These are phyloP conservation scores for Coreius guichenoti DNA, from an alignment of 2,797 vertebrate species.

Conservation along the genomic window DNA sequence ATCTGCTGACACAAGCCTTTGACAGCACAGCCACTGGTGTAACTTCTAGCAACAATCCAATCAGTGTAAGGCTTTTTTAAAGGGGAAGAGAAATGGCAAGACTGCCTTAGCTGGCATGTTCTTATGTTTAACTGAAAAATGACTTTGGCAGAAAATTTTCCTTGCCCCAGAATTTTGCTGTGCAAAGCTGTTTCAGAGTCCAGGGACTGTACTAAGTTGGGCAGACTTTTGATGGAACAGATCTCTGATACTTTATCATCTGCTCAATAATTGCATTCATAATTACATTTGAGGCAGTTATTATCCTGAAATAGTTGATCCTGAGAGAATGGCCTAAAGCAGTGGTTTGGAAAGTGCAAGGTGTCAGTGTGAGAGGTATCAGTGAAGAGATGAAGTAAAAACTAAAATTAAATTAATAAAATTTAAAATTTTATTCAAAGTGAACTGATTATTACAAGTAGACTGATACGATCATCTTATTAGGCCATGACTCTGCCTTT, in stretches of 20 bases:
- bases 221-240: conserved; percentile 27
- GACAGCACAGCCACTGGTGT: conserved; percentile 48
- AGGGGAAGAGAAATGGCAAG: conserved; percentile 34
- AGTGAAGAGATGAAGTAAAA: neutral
- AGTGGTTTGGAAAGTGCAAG: neutral
- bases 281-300: conserved; percentile 38
- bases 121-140: conserved; percentile 44
- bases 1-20: conserved; percentile 64
- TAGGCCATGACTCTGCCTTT: neutral
- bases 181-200: conserved; percentile 33
- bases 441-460: too few relatives aligned
- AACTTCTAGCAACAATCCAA: conserved; percentile 51
- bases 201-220: conserved; percentile 29
- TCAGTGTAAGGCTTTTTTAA: conserved; percentile 36
- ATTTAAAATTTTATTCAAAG: neutral
- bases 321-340: conserved; percentile 3
- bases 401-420: neutral
- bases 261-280: conserved; percentile 38
- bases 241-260: conserved; percentile 43
- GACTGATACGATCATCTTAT: neutral
- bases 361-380: neutral
- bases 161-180: conserved; percentile 39
- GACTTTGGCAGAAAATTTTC: conserved; percentile 25
- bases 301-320: conserved; percentile 15
- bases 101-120: conserved; percentile 30